Evolutionary conservation across 2,888 invertebrate genomes (phyloP).

Genomic region (Cephus runcator): DNA sequence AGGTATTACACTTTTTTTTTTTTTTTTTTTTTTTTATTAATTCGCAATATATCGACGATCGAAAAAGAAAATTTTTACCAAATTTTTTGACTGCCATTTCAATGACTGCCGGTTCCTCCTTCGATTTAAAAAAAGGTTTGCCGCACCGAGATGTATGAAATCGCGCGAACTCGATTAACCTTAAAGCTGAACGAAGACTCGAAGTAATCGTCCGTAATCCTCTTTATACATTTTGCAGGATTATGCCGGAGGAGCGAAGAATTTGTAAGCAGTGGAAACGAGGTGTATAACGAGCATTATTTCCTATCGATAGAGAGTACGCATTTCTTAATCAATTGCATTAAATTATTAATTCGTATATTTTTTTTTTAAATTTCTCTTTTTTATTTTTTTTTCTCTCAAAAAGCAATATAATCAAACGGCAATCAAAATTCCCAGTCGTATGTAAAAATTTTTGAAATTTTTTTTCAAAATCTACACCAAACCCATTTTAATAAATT

Average conservation of each 20-base stretch:
- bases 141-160: background rate
- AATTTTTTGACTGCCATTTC: no score
- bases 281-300: background rate
- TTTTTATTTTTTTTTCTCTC: no score
- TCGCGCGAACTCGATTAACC: background rate
- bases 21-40: no score
- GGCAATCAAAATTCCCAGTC: no score
- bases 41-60: no score
- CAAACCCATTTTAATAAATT: background rate
- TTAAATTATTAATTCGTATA: background rate
- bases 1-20: background rate
- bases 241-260: background rate
- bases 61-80: no score
- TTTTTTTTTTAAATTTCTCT: no score
- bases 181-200: background rate
- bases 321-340: background rate
- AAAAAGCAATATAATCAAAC: no score
- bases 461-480: background rate
- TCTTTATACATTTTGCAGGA: background rate
- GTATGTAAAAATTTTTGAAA: no score
- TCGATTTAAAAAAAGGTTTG: background rate
- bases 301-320: background rate
- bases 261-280: background rate
- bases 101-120: background rate
- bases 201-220: background rate